Percentiles rank a stretch among this genome's conserved stretches.
These are phyloP conservation scores for Lindbergichthys nudifrons DNA, from an alignment of 2,797 vertebrate species.

Conservation along the genomic window DNA sequence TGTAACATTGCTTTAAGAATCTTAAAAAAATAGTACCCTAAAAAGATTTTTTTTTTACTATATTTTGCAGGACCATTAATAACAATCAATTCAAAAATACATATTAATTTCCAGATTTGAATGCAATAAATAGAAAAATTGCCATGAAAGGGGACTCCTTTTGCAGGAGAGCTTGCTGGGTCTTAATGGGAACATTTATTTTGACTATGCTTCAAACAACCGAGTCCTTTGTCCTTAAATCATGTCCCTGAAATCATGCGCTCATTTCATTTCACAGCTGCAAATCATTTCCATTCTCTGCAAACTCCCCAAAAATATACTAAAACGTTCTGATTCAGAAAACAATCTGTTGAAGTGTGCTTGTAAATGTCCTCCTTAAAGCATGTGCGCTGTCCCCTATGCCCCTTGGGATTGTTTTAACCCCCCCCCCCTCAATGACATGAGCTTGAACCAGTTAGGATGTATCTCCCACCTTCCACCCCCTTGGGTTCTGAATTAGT, in stretches of 20 bases:
- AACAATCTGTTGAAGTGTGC: neutral
- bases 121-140: too few relatives aligned
- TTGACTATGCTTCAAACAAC: neutral
- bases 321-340: neutral
- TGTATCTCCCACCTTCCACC: constrained; percentile 22
- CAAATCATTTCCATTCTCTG: neutral
- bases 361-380: neutral
- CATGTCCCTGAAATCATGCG: neutral
- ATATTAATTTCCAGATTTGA: too few relatives aligned
- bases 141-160: too few relatives aligned
- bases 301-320: neutral
- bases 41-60: too few relatives aligned
- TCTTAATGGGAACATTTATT: neutral
- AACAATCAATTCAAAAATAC: too few relatives aligned
- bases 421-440: neutral
- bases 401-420: constrained; percentile 29
- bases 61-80: too few relatives aligned
- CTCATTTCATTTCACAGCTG: neutral
- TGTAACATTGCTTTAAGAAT: too few relatives aligned
- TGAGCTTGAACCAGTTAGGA: constrained; percentile 18
- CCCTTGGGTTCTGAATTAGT: constrained; percentile 27
- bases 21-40: too few relatives aligned
- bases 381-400: neutral
- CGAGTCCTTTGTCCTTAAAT: neutral
- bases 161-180: neutral